A percentile compares a stretch with the other conserved stretches of the same genome.
These are phyloP conservation scores for Gobio occitaniae DNA, from an alignment of 2,797 vertebrate species.

Conservation along the genomic window DNA sequence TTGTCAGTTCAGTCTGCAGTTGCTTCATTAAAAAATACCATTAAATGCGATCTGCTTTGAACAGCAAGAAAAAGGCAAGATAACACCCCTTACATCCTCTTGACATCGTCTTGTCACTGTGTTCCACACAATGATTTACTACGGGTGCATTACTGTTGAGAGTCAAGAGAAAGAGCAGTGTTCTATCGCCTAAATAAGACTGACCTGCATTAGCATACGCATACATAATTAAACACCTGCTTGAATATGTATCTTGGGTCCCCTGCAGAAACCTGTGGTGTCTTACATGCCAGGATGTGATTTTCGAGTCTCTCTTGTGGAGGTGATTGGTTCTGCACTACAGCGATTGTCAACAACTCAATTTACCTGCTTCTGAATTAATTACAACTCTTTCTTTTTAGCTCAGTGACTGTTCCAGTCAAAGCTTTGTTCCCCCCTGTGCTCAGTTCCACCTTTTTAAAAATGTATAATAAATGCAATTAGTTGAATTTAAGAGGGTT, in stretches of 20 bases:
- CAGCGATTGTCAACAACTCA: conserved; percentile 27
- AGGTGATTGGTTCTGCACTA: conserved; percentile 19
- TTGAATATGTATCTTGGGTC: conserved; percentile 32
- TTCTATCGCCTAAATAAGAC: conserved; percentile 32
- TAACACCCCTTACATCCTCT: not conserved
- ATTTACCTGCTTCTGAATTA: conserved; percentile 27
- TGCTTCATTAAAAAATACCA: not conserved
- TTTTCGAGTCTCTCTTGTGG: conserved; percentile 5
- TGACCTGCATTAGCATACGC: conserved; percentile 49
- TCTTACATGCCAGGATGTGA: conserved; percentile 1
- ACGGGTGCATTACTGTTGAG: not conserved
- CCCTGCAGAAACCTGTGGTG: conserved; percentile 26
- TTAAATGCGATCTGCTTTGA: not conserved
- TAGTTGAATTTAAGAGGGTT: too few relatives aligned
- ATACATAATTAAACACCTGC: conserved; percentile 51
- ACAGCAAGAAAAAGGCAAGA: not conserved
- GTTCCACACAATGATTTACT: not conserved
- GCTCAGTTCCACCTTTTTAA: not conserved
- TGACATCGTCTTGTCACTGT: not conserved
- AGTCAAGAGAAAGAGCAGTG: conserved; percentile 2
- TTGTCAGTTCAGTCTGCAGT: not conserved
- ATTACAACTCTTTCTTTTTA: not conserved
- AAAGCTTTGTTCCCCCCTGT: not conserved
- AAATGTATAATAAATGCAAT: too few relatives aligned
- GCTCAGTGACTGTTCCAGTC: not conserved